These are phyloP conservation scores for Sturnira hondurensis DNA, from an alignment of 2,113 vertebrate genomes.

Conservation along the genomic window DNA sequence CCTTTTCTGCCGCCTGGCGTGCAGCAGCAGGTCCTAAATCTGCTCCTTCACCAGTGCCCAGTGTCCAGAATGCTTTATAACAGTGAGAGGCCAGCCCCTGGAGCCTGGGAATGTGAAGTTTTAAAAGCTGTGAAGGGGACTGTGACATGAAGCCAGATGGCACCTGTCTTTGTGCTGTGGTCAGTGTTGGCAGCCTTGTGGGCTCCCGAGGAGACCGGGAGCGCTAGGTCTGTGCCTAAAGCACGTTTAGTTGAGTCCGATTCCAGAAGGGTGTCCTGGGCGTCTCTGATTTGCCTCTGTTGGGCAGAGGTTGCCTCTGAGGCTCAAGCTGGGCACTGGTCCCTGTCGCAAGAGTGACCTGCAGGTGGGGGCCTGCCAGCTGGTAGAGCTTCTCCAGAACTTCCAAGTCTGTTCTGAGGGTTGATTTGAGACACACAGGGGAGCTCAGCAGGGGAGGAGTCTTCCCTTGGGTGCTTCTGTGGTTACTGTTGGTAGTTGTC, in stretches of 20 bases:
- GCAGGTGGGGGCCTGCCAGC: too few species aligned
- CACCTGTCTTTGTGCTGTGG: not conserved
- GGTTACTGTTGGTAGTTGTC: not conserved
- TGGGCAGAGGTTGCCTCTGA: not conserved
- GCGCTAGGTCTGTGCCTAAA: not conserved
- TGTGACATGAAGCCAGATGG: not conserved
- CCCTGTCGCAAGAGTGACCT: not conserved
- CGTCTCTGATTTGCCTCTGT: not conserved
- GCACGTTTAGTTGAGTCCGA: not conserved
- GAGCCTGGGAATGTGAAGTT: not conserved
- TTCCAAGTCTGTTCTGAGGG: not conserved
- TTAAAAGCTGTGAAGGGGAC: not conserved
- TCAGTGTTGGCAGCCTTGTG: not conserved
- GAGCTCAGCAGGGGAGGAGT: not conserved
- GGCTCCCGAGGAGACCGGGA: not conserved
- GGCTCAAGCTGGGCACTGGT: not conserved
- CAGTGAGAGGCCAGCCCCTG: not conserved
- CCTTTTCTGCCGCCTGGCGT: not conserved
- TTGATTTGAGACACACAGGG: not conserved
- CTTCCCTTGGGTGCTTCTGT: not conserved
- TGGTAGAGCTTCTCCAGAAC: not conserved
- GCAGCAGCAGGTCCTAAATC: not conserved
- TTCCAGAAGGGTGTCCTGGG: not conserved
- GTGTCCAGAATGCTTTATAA: not conserved
- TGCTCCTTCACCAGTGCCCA: not conserved